These are phyloP conservation scores for Siniperca knerii DNA, from an alignment of 2,113 vertebrate genomes.

Conservation along the genomic window DNA sequence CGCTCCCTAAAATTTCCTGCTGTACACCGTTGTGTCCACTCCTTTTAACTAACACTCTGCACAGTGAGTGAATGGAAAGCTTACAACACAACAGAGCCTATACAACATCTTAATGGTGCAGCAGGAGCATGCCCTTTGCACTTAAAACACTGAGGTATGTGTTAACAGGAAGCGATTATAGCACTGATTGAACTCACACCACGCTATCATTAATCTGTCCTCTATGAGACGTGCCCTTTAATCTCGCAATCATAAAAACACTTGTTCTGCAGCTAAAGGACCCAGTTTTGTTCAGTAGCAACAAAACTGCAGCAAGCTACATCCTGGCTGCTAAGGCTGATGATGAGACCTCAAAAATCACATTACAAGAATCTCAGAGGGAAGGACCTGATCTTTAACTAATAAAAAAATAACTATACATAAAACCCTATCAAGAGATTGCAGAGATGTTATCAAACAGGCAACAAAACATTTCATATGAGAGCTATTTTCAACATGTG, in stretches of 20 bases:
- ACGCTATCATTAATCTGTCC: slow-evolving; percentile 58
- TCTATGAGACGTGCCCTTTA: slow-evolving; percentile 64
- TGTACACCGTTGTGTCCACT: slow-evolving; percentile 52
- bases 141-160: slow-evolving; percentile 65
- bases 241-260: slow-evolving; percentile 75
- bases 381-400: background rate
- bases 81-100: slow-evolving; percentile 34
- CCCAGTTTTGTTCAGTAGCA: background rate
- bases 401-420: background rate
- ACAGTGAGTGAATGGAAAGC: slow-evolving; percentile 43
- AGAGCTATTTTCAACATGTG: slow-evolving; percentile 23
- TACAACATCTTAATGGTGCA: slow-evolving; percentile 26
- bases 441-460: slow-evolving; percentile 14
- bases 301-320: slow-evolving; percentile 14
- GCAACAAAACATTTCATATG: background rate
- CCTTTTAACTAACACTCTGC: slow-evolving; percentile 45
- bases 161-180: slow-evolving; percentile 64
- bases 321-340: slow-evolving; percentile 7
- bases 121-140: slow-evolving; percentile 76
- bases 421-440: background rate
- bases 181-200: slow-evolving; percentile 62
- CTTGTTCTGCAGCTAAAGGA: slow-evolving; percentile 48
- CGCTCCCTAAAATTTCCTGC: slow-evolving; percentile 74
- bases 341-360: background rate
- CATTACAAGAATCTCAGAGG: background rate